A percentile compares a stretch with the other conserved stretches of the same genome.
Conservation (phyloP, 2,113 vertebrate species). For the Vicugna pacos region DNA sequence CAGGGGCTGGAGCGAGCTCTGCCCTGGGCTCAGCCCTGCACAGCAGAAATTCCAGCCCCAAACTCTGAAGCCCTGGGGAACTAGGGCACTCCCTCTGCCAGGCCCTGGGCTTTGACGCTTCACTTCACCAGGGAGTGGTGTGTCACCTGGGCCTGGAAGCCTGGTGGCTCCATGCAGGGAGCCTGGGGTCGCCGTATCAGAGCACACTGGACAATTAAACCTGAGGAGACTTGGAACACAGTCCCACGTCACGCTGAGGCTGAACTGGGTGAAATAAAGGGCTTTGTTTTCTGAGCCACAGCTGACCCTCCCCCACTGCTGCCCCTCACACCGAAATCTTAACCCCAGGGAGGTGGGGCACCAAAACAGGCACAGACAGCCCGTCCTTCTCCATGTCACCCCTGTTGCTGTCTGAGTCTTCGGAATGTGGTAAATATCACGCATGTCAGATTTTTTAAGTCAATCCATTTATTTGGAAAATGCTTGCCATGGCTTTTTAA, state of each 20-base stretch:
- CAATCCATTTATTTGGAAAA: neutral
- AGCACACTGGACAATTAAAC: neutral
- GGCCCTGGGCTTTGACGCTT: fast-evolving
- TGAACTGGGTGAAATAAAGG: neutral
- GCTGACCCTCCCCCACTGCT: too few species aligned
- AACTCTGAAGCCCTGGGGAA: neutral
- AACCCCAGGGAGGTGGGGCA: neutral
- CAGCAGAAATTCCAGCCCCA: neutral
- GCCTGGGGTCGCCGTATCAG: neutral
- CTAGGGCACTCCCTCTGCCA: neutral
- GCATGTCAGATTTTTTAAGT: neutral
- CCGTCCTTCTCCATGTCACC: fast-evolving
- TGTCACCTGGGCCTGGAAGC: neutral
- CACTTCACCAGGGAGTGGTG: fast-evolving
- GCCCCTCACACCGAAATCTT: neutral
- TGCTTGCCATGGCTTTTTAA: neutral
- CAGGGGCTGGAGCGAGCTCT: too few species aligned
- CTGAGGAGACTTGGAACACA: neutral
- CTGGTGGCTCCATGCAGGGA: too few species aligned
- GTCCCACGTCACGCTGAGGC: too few species aligned
- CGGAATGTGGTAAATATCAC: neutral
- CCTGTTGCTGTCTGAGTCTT: neutral
- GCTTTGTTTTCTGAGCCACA: neutral
- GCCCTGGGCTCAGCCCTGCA: fast-evolving
- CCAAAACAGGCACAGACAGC: too few species aligned